Percentiles rank a stretch among this genome's conserved stretches.
These are phyloP conservation scores for Cheilosia scutellata DNA, from an alignment of 2,888 invertebrate genomes.

Conservation along the genomic window DNA sequence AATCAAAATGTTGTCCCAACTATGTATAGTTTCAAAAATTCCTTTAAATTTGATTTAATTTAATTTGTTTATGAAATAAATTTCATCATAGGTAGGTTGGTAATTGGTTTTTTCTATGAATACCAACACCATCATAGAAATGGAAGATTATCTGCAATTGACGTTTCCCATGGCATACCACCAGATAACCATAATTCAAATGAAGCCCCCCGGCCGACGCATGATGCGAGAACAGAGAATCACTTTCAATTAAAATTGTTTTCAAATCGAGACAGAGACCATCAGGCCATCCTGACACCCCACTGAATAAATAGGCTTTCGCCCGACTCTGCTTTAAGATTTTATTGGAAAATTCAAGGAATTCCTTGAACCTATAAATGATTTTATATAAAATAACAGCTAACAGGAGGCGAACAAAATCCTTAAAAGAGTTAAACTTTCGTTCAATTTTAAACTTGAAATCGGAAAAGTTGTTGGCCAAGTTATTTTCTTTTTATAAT, in stretches of 20 bases:
- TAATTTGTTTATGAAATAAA: constrained; percentile 10
- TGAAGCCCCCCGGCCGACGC: neutral
- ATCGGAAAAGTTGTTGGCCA: constrained; percentile 57
- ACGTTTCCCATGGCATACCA: constrained; percentile 24
- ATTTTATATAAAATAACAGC: constrained; percentile 3
- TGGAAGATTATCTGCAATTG: constrained; percentile 52
- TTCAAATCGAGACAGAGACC: constrained; percentile 18
- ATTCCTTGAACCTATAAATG: constrained; percentile 16
- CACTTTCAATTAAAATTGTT: constrained; percentile 60
- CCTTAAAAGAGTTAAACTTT: constrained; percentile 57
- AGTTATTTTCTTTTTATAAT: constrained; percentile 7
- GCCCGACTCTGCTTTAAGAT: neutral
- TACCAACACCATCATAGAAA: constrained; percentile 13
- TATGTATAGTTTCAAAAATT: no score
- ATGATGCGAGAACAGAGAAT: constrained; percentile 8
- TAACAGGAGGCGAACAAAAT: neutral
- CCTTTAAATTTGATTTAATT: constrained; percentile 9
- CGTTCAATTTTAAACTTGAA: constrained; percentile 47
- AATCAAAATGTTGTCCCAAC: no score
- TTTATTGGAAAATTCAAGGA: constrained; percentile 6
- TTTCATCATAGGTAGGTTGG: neutral
- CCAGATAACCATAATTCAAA: constrained; percentile 28
- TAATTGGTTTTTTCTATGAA: constrained; percentile 13
- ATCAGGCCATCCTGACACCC: neutral
- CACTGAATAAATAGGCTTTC: neutral